Evolutionary conservation across 2,888 invertebrate genomes (phyloP), one percentile per base, ranked within the genome.

Genomic region (Aleiodes testaceus): DNA sequence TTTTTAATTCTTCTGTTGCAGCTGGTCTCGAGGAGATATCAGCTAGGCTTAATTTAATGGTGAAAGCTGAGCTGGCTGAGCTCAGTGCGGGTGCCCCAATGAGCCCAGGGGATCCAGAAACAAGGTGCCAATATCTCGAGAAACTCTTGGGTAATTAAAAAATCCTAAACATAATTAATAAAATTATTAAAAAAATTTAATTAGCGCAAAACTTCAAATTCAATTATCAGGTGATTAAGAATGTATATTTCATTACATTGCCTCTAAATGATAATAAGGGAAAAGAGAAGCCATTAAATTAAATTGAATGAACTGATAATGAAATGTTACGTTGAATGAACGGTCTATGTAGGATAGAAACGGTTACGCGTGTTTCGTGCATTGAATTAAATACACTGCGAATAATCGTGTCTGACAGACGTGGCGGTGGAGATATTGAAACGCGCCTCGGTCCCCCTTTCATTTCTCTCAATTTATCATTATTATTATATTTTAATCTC

Each of bases 21-120:
- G 82, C 91, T 91, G 93, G 93, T 87, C 91, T 92, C 78, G 92
- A 93, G 86, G 93, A 93, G 86, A 89, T 93, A 81, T 92, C 93
- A 78, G 92, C 92, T 61, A 91, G 91, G 84, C 88, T 93, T 84
- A 92, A 91, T 82, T 87, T 93, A 75, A 92, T 93, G 92, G 89
- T 89, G 59, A 89, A 89, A 69, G 85, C 89, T 59, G 89, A 90
- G 78, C 86, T 89, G 77, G 88, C 88, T 71, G 89, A 89, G 77
- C 86, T 88, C 75, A 88, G 80, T 83, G 88, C 84, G 74, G 87
- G 81, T 81, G 81, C 84, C 47, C 81, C 85, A 12, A 81, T 83
- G 77, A 82, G 75, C 72, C 84, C 88, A 20, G 82, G 81, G 80
- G 90, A 89, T 86, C 88, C 89, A 79, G 89, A 89, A 79, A 89